phyloP scores from a whole-genome alignment of 1,140 invertebrate species.

The Drosophila nigrodunni region DNA sequence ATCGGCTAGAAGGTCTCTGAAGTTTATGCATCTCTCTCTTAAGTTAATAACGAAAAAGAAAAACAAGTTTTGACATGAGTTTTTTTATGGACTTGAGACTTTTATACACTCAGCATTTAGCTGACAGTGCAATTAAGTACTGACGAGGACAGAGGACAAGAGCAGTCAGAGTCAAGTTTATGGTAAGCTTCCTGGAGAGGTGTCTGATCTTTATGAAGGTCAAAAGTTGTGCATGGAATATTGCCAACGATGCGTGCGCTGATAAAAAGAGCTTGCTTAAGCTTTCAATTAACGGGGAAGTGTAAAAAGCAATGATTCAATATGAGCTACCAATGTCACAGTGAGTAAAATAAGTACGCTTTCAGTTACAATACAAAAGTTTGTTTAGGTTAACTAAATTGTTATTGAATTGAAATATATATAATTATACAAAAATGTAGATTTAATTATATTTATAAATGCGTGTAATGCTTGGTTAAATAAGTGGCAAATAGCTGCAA shows the following conservation, averaged over 20 bases:
- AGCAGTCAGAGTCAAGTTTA: not conserved
- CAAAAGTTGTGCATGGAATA: not conserved
- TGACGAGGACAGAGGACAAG: not conserved
- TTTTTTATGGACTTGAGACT: not conserved
- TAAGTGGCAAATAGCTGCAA: no score
- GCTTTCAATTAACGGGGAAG: not conserved
- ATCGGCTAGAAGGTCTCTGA: slow-evolving; percentile 13
- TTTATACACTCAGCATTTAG: not conserved
- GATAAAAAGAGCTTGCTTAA: not conserved
- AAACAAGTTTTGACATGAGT: slow-evolving; percentile 14
- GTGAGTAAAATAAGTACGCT: no score
- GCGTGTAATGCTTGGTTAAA: no score
- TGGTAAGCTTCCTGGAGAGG: not conserved
- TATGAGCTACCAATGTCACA: no score
- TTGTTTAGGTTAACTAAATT: no score
- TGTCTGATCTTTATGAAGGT: slow-evolving; percentile 14
- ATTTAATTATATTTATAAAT: no score
- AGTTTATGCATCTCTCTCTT: not conserved
- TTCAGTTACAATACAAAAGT: no score
- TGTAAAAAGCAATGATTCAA: not conserved
- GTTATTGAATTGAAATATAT: no score
- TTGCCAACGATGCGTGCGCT: not conserved
- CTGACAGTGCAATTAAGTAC: slow-evolving; percentile 3
- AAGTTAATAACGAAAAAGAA: not conserved
- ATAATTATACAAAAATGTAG: no score